A percentile compares a stretch with the other conserved stretches of the same genome.
Evolutionary conservation across 1,140 invertebrate species (phyloP).

Genomic region (Brachionus asplanchnoidis): DNA sequence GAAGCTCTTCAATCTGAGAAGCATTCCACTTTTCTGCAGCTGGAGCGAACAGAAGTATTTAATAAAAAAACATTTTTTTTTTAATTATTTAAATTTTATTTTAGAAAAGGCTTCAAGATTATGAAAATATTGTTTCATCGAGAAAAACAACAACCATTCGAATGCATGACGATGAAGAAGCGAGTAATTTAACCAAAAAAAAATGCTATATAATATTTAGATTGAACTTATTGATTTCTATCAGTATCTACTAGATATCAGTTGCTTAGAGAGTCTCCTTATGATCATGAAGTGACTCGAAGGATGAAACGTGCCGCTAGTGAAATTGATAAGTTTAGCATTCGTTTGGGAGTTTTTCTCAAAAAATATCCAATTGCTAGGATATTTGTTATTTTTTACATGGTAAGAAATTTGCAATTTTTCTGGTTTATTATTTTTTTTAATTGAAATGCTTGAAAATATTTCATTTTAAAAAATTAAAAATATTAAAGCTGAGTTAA

Average conservation of each 20-base stretch:
- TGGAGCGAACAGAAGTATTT: slow-evolving; percentile 69
- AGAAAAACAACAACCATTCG: slow-evolving; percentile 48
- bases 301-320: slow-evolving; percentile 74
- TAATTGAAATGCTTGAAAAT: not conserved
- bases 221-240: no score
- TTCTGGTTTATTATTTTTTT: not conserved
- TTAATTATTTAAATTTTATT: not conserved
- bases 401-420: slow-evolving; percentile 57
- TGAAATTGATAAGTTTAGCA: slow-evolving; percentile 67
- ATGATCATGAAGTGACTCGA: slow-evolving; percentile 70
- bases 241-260: slow-evolving; percentile 64
- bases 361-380: slow-evolving; percentile 73
- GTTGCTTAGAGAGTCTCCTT: slow-evolving; percentile 68
- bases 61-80: not conserved
- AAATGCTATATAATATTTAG: no score
- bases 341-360: slow-evolving; percentile 72
- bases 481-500: no score
- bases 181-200: slow-evolving; percentile 44
- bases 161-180: slow-evolving; percentile 50
- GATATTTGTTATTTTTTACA: slow-evolving; percentile 71
- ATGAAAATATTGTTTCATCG: slow-evolving; percentile 20
- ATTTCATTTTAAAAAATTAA: slow-evolving; percentile 46
- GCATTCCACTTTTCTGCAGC: slow-evolving; percentile 70
- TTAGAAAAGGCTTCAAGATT: slow-evolving; percentile 49
- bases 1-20: slow-evolving; percentile 72